Base-by-base conservation (phyloP, 2,113 vertebrate species). In the Protobothrops mucrosquamatus region DNA sequence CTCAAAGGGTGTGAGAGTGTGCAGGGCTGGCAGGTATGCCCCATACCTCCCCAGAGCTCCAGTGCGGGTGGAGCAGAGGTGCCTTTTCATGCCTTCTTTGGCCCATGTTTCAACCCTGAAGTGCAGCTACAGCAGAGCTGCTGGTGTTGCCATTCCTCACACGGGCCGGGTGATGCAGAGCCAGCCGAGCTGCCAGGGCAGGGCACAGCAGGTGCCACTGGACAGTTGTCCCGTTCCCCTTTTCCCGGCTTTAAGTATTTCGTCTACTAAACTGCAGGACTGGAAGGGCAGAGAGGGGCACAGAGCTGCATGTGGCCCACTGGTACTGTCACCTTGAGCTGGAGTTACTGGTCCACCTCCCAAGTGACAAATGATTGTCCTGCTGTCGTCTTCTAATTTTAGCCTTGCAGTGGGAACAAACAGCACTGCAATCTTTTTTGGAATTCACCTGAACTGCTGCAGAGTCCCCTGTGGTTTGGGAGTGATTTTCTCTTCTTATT, bases 351-450 rank as follows among this genome's bases (percentile, higher is more conserved):
- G 81, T 59, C 91, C 54, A 46, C 55, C 18, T 55, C 81, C 54
- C 81, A 86, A 48, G 81, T n/a, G 90, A 86, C 81, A 86, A 85
- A 86, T 22, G 54, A 48, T 18, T 57, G 43, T 86, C 29, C 74
- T 56, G 81, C 55, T 91, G 39, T 29, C 81, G 12, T 22, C 34
- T 1, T 39, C 91, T 91, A 91, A 91, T 91, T 91, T 91, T 91
- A 91, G 91, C 91, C 81, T 91, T 59, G 81, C 81, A 22, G 39
- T 48, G 91, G 55, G 91, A 91, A 91, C 91, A 86, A 86, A 57
- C 91, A 91, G 91, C 91, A 22, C 26, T 48, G 91, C 91, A 59
- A 5, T 18, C 39, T 26, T 54, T 29, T 15, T 29, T 12, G 55
- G 24, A 46, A 46, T 91, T 59, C 56, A 86, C 54, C 54, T 86